Evolutionary conservation across 2,888 invertebrate species (phyloP).

Genomic region (Caenorhabditis plicata): DNA sequence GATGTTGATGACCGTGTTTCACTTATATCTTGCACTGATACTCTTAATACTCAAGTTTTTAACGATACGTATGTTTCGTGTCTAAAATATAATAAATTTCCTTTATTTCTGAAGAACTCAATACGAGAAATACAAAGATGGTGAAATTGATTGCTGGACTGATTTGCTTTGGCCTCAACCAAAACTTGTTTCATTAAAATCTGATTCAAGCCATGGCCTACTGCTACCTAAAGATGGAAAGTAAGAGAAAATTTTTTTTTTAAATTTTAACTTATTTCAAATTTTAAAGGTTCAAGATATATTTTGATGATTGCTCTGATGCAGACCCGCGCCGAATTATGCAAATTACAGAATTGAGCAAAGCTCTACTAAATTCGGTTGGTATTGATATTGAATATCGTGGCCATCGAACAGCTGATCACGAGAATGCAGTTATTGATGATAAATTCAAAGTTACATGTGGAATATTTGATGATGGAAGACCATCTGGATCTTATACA

Average conservation of each 20-base stretch:
- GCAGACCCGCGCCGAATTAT: conserved; percentile 51
- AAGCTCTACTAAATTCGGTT: conserved; percentile 34
- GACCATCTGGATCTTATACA: conserved; percentile 49
- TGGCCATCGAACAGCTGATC: conserved; percentile 47
- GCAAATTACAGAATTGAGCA: conserved; percentile 52
- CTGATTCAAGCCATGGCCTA: conserved; percentile 17
- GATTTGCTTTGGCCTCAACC: conserved; percentile 73
- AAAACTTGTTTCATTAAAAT: conserved; percentile 67
- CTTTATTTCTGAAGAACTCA: conserved; percentile 4
- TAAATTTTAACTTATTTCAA: neutral
- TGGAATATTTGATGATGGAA: conserved; percentile 50
- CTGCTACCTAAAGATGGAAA: conserved; percentile 41
- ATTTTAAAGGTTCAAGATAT: conserved; percentile 44
- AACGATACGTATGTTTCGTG: conserved; percentile 19
- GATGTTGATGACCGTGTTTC: conserved; percentile 49
- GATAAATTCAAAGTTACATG: conserved; percentile 49
- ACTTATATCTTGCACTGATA: conserved; percentile 46
- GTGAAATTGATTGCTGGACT: conserved; percentile 67
- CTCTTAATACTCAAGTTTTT: conserved; percentile 36
- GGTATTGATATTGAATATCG: conserved; percentile 56
- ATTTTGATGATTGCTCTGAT: conserved; percentile 51
- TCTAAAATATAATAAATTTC: neutral
- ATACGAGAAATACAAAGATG: conserved; percentile 32
- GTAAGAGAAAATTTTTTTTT: conserved; percentile 1
- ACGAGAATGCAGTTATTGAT: conserved; percentile 42